Conservation (phyloP, 2,888 invertebrate genomes). For the Hirtodrosophila histrioides region DNA sequence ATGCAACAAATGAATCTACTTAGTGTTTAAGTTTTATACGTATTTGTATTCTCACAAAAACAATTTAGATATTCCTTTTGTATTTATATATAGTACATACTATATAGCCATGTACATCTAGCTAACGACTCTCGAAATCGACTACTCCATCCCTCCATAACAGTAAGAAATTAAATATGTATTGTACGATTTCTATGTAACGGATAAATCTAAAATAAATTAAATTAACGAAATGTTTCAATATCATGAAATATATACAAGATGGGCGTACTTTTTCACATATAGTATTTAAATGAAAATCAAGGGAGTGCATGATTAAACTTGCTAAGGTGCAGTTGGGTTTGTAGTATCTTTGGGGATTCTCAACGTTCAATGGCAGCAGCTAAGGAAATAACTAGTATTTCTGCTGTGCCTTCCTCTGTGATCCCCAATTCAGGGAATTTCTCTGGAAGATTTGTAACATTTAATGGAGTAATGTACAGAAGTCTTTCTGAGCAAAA, state of each 20-base stretch:
- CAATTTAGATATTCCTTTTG: slow-evolving; percentile 49
- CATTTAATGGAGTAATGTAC: too few relatives aligned
- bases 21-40: slow-evolving; percentile 69
- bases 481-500: too few relatives aligned
- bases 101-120: slow-evolving; percentile 53
- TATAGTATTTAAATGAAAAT: not conserved
- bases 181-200: slow-evolving; percentile 54
- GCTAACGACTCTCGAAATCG: slow-evolving; percentile 41
- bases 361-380: too few relatives aligned
- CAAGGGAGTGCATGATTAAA: too few relatives aligned
- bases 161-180: slow-evolving; percentile 44
- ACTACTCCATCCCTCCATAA: slow-evolving; percentile 58
- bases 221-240: slow-evolving; percentile 30
- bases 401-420: too few relatives aligned
- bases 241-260: slow-evolving; percentile 1
- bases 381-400: too few relatives aligned
- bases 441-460: too few relatives aligned
- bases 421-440: too few relatives aligned
- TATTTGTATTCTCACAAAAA: slow-evolving; percentile 44
- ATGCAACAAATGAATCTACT: slow-evolving; percentile 66
- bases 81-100: slow-evolving; percentile 45
- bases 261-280: not conserved
- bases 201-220: slow-evolving; percentile 49
- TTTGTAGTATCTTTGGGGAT: too few relatives aligned
- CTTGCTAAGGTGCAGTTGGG: too few relatives aligned